Evolutionary conservation across 2,888 invertebrate species (phyloP).

Genomic region (Taenaris catops): DNA sequence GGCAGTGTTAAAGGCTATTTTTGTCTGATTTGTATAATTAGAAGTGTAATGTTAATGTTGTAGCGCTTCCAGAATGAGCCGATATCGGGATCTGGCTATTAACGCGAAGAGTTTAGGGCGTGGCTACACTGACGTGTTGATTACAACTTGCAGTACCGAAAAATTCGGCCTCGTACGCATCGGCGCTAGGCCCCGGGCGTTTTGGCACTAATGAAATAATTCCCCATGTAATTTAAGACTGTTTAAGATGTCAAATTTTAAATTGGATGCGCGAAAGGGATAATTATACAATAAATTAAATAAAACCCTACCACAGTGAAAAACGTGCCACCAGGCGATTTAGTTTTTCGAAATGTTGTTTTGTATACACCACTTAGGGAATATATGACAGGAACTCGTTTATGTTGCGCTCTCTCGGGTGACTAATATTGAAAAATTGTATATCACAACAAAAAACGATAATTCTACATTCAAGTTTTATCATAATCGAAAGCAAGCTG

Average conservation of each 20-base stretch:
- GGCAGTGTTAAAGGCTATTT: too few relatives aligned
- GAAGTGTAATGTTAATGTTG: constrained; percentile 1
- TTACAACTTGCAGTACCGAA: constrained; percentile 65
- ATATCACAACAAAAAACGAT: too few relatives aligned
- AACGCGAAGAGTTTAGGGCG: constrained; percentile 64
- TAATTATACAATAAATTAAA: constrained; percentile 73
- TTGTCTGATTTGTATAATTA: constrained; percentile 1
- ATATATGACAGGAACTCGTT: too few relatives aligned
- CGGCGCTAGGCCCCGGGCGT: constrained; percentile 42
- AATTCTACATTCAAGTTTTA: too few relatives aligned
- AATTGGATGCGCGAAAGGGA: constrained; percentile 76
- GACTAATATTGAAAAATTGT: too few relatives aligned
- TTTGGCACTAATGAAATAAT: constrained; percentile 72
- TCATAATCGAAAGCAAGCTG: too few relatives aligned
- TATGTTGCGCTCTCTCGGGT: too few relatives aligned
- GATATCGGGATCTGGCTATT: constrained; percentile 67
- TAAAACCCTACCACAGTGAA: too few relatives aligned
- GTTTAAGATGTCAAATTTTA: constrained; percentile 79
- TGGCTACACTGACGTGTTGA: constrained; percentile 64
- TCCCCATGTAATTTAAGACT: constrained; percentile 74
- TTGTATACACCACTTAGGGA: too few relatives aligned
- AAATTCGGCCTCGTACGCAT: constrained; percentile 34
- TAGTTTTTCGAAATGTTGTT: too few relatives aligned
- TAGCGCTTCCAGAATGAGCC: constrained; percentile 50
- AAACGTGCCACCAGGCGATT: too few relatives aligned